A percentile compares a stretch with the other conserved stretches of the same genome.
These are phyloP conservation scores for Parus major DNA, from an alignment of 2,113 vertebrate genomes.

Conservation along the genomic window DNA sequence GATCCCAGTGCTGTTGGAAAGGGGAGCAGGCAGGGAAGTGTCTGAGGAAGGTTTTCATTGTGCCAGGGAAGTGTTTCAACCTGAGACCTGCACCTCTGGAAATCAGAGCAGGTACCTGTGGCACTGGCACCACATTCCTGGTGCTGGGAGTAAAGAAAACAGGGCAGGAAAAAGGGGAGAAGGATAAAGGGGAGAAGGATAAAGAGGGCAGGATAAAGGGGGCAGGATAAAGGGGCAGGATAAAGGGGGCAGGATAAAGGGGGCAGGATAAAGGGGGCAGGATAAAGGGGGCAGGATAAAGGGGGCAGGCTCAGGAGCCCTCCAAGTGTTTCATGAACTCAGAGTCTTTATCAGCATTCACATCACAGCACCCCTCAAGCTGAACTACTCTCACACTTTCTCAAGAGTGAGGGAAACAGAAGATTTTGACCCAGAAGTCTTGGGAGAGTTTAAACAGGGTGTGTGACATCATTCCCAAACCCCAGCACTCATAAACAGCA, in stretches of 20 bases:
- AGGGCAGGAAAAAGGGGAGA: not conserved
- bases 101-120: not conserved
- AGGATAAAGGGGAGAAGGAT: not conserved
- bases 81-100: not conserved
- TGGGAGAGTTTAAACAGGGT: not conserved
- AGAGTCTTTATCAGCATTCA: not conserved
- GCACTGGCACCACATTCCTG: not conserved
- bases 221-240: not conserved
- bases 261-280: not conserved
- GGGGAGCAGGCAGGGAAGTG: not conserved
- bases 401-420: not conserved
- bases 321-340: not conserved
- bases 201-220: not conserved
- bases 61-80: not conserved
- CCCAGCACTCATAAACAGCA: not conserved
- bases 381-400: not conserved
- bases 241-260: not conserved
- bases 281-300: not conserved
- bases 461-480: conserved; percentile 54
- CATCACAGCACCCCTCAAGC: not conserved
- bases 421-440: conserved; percentile 20
- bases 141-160: not conserved
- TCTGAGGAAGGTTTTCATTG: not conserved
- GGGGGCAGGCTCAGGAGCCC: not conserved
- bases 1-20: not conserved